These are phyloP conservation scores for Acanthochromis polyacanthus DNA, from an alignment of 2,113 vertebrate genomes.

Conservation along the genomic window DNA sequence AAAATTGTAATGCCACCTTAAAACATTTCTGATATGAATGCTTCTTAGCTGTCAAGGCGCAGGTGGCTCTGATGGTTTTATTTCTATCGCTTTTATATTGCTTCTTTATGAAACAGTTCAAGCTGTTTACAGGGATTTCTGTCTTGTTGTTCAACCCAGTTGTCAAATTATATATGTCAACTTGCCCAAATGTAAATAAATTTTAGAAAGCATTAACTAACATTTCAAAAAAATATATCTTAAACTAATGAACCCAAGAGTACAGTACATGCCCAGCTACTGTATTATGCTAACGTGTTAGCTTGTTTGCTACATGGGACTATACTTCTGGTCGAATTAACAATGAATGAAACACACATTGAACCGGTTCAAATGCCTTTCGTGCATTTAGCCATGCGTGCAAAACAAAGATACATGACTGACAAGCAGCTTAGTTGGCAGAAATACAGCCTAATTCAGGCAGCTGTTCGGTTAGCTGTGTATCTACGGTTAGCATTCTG, in stretches of 20 bases:
- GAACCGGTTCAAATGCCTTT: neutral
- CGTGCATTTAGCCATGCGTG: neutral
- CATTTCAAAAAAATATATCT: too few relatives aligned
- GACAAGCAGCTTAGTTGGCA: neutral
- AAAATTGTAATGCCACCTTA: too few relatives aligned
- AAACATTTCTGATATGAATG: too few relatives aligned
- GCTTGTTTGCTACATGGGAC: neutral
- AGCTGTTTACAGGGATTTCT: too few relatives aligned
- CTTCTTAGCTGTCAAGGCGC: too few relatives aligned
- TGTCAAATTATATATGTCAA: neutral
- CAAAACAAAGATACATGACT: neutral
- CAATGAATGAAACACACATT: neutral
- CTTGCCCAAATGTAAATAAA: too few relatives aligned
- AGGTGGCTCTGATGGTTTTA: too few relatives aligned
- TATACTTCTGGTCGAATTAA: neutral
- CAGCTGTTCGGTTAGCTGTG: neutral
- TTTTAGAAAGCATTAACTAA: too few relatives aligned
- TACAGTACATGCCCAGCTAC: neutral
- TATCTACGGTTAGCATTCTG: slow-evolving; percentile 33
- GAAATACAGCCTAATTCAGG: neutral
- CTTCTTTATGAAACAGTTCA: too few relatives aligned
- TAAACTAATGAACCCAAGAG: too few relatives aligned
- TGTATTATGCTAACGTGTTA: slow-evolving; percentile 4
- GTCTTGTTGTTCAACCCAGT: neutral
- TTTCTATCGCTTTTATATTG: too few relatives aligned